Evolutionary conservation across 2,113 vertebrate species (phyloP), one percentile per base, ranked within the genome.

Genomic region (Elephantulus edwardii): DNA sequence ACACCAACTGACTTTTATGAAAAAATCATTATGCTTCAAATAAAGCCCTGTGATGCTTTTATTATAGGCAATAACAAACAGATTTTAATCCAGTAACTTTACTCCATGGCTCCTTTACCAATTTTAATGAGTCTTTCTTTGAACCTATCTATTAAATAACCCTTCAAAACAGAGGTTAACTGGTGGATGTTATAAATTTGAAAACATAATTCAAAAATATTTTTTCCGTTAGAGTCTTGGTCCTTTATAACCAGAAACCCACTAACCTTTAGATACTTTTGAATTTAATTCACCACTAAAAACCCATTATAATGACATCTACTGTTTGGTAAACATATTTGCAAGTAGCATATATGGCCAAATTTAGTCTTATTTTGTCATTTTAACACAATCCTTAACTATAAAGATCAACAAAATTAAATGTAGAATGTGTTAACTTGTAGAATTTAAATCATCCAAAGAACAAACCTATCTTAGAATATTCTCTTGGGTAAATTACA

Each of bases 401-500:
- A 46, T 17, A 52, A 78, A 9, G 22, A 64, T 75, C 6, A 28
- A 79, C 40, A 76, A 20, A 80, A 86, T 83, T 30, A 75, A 62
- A 77, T 54, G 84, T 35, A 91, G 19, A 82, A 91, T 83, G n/a
- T 79, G 20, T 42, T 8, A 28, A 92, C 5, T 56, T 83, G 85
- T 13, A 92, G 24, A 60, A 90, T 64, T 79, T 56, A 91, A n/a
- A 8, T 48, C 44, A 90, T 89, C 62, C 71, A 87, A 85, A 82
- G 91, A 89, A 60, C 64, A 46, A 71, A 77, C n/a, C 84, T 86
- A 89, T 58, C 50, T 75, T 80, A 72, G 38, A 42, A 81, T 9
- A 82, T 74, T 90, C 33, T 92, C 89, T 86, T n/a, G 92, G 71
- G 71, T 88, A 96, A 96, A 93, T 79, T 75, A 71, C 93, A 54